Conservation (phyloP, 2,113 vertebrate species). For the Coracopsis vasa region DNA sequence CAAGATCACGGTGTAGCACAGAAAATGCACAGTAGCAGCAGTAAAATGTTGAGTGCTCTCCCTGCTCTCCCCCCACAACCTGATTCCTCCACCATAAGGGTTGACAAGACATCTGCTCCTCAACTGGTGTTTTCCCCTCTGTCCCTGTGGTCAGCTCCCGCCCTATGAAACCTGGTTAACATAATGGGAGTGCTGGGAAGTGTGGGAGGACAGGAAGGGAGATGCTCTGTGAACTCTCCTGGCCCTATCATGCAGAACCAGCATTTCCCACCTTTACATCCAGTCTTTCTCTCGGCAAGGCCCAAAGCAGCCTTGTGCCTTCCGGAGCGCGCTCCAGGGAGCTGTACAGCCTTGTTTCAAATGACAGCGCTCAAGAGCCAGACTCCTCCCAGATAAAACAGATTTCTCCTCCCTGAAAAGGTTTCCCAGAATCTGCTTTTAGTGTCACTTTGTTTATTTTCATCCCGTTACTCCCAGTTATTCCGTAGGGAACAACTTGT, state of each 20-base stretch:
- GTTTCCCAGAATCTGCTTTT: background rate
- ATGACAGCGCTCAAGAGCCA: background rate
- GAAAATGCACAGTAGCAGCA: background rate
- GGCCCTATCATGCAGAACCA: background rate
- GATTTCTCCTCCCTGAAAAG: background rate
- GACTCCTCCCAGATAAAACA: background rate
- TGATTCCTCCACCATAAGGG: rapidly evolving
- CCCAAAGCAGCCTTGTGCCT: background rate
- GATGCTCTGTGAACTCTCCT: background rate
- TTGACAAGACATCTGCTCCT: background rate
- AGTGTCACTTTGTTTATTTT: background rate
- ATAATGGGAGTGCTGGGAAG: background rate
- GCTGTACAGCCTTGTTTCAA: background rate
- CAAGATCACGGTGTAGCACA: background rate
- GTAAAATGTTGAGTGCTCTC: background rate
- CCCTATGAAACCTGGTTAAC: rapidly evolving
- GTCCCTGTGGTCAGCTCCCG: background rate
- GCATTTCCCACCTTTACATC: background rate
- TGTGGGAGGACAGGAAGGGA: background rate
- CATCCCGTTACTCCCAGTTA: background rate
- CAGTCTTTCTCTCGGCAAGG: background rate
- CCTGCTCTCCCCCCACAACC: background rate
- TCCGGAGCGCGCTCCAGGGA: rapidly evolving
- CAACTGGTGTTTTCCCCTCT: background rate
- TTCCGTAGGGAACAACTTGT: background rate